Base-by-base conservation (phyloP, 2,113 vertebrate genomes). In the Plecturocebus donacophilus region DNA sequence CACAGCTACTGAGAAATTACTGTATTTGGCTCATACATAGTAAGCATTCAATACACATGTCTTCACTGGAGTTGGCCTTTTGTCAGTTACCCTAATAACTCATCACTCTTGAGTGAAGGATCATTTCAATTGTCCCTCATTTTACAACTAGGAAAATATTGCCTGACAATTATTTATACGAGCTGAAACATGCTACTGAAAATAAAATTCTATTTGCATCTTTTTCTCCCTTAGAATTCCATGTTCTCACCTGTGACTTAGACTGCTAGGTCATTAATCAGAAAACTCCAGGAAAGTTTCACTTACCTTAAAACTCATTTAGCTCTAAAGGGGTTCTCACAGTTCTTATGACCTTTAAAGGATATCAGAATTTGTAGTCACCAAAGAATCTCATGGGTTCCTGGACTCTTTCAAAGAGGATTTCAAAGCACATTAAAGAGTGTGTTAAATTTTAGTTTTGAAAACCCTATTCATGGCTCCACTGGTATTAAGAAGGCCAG, bases 31-130 rank as follows among this genome's bases (percentile, higher is more conserved):
- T 88, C 40, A 75, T 40, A 61, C 9, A 54, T 38, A 75, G 32
- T 68, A 79, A 13, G 7, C 8, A 87, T 56, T 70, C 0, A 4
- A 47, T 85, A 82, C 3, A 42, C 56, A 54, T 66, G 79, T 95
- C 27, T 90, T 87, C 52, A 38, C 76, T 89, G 52, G 58, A 97
- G 25, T 95, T 95, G 42, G 87, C 66, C n/a, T 82, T 84, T 91
- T 71, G 10, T 86, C 38, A 91, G 14, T 86, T 85, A 70, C 19
- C 20, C 35, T 79, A 81, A 58, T 82, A 92, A 79, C 16, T 56
- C 19, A 49, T 71, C 70, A 56, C n/a, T 42, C 47, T 77, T 76
- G 64, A 96, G 23, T 88, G 25, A 58, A 23, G 64, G 23, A 32
- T 85, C 75, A 87, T 92, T 87, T 90, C 75, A 83, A 25, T 61